Conservation (phyloP, 2,113 vertebrate genomes). For the Indicator indicator region DNA sequence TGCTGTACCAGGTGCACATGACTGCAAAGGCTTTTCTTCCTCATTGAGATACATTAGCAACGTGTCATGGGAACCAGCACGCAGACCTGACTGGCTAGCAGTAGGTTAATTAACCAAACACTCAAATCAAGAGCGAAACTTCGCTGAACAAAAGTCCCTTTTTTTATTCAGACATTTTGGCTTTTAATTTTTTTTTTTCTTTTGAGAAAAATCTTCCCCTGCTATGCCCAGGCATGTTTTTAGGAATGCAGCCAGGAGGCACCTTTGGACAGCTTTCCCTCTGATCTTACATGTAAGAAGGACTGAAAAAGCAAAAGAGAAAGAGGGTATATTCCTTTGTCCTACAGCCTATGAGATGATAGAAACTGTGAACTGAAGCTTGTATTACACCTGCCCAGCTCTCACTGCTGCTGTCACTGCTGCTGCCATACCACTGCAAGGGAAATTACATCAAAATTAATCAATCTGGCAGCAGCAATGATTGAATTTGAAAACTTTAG, state of each 20-base stretch:
- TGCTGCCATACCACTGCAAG: not conserved
- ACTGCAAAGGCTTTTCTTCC: not conserved
- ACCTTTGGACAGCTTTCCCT: not conserved
- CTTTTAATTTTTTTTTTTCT: not conserved
- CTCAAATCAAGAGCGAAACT: not conserved
- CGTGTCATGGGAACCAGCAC: not conserved
- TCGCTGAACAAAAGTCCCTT: not conserved
- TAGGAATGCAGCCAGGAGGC: not conserved
- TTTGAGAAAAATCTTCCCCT: not conserved
- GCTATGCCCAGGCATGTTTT: not conserved
- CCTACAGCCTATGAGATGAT: not conserved
- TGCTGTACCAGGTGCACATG: not conserved
- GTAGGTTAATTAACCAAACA: not conserved
- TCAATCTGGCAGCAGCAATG: slow-evolving; percentile 7
- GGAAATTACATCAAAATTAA: slow-evolving; percentile 14
- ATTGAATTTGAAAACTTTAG: slow-evolving; percentile 49
- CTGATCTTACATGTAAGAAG: not conserved
- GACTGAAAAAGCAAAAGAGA: not conserved
- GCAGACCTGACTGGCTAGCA: not conserved
- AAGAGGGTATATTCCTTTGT: not conserved
- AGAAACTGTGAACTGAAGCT: not conserved
- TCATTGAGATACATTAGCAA: not conserved
- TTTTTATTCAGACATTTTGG: not conserved
- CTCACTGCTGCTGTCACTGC: not conserved
- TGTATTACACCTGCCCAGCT: not conserved